A percentile compares a stretch with the other conserved stretches of the same genome.
Conservation (phyloP, 2,113 vertebrate genomes). For the Microcebus lehilahytsara region DNA sequence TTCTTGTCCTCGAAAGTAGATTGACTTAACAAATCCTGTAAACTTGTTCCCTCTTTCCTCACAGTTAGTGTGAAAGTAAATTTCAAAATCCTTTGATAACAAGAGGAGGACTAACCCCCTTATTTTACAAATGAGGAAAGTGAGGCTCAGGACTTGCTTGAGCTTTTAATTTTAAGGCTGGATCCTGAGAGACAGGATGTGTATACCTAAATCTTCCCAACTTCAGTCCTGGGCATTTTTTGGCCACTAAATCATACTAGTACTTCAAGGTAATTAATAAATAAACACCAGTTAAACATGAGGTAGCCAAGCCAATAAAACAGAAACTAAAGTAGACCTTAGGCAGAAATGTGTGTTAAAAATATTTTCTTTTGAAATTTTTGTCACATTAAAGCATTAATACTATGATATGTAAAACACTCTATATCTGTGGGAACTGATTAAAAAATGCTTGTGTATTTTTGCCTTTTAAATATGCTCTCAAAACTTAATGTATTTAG, state of each 20-base stretch:
- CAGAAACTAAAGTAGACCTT: background rate
- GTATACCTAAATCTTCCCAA: background rate
- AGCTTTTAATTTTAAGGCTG: background rate
- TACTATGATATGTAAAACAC: background rate
- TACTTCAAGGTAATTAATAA: background rate
- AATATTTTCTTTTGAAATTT: conserved; percentile 36
- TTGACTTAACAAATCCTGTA: background rate
- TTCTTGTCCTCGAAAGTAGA: background rate
- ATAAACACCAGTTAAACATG: background rate
- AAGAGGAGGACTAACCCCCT: background rate
- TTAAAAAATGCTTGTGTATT: background rate
- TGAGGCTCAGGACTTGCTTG: background rate
- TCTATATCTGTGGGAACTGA: background rate
- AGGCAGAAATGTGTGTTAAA: background rate
- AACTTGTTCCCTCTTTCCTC: background rate
- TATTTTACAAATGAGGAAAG: background rate
- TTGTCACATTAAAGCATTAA: background rate
- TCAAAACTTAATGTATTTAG: background rate
- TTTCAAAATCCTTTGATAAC: background rate
- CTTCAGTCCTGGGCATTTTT: background rate
- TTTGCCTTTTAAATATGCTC: background rate
- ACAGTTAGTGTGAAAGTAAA: background rate
- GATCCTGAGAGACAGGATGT: background rate
- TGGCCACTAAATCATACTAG: background rate
- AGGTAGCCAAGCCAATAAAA: background rate